A percentile compares a stretch with the other conserved stretches of the same genome.
These are phyloP conservation scores for Hemiprocne comata DNA, from an alignment of 2,113 vertebrate genomes.

Conservation along the genomic window DNA sequence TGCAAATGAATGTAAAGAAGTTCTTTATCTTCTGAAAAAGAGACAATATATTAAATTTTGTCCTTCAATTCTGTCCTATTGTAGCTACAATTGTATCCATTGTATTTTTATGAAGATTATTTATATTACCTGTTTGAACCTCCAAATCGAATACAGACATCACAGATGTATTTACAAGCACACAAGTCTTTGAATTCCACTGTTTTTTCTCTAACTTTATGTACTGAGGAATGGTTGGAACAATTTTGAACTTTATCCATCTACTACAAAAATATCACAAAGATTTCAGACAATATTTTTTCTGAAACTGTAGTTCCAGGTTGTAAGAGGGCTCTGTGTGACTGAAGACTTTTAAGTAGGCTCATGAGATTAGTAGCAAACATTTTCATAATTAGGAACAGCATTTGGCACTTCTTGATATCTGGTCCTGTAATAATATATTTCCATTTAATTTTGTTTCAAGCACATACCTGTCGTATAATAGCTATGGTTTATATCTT, in stretches of 20 bases:
- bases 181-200: not conserved
- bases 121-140: not conserved
- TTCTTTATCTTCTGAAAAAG: not conserved
- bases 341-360: conserved; percentile 25
- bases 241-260: not conserved
- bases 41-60: not conserved
- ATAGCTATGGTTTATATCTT: conserved; percentile 12
- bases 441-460: conserved; percentile 53
- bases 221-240: not conserved
- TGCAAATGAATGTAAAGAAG: not conserved
- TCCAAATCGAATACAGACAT: not conserved
- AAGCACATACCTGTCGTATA: not conserved
- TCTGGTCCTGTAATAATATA: not conserved
- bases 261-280: not conserved
- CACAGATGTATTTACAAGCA: not conserved
- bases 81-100: not conserved
- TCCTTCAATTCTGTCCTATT: not conserved
- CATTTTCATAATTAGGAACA: conserved; percentile 52
- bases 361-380: conserved; percentile 42
- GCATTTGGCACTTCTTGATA: conserved; percentile 21
- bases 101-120: not conserved
- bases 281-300: not conserved
- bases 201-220: not conserved
- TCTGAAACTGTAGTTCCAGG: not conserved
- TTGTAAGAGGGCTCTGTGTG: not conserved